Conservation (phyloP, 2,888 invertebrate species). For the Synergus gifuensis region DNA sequence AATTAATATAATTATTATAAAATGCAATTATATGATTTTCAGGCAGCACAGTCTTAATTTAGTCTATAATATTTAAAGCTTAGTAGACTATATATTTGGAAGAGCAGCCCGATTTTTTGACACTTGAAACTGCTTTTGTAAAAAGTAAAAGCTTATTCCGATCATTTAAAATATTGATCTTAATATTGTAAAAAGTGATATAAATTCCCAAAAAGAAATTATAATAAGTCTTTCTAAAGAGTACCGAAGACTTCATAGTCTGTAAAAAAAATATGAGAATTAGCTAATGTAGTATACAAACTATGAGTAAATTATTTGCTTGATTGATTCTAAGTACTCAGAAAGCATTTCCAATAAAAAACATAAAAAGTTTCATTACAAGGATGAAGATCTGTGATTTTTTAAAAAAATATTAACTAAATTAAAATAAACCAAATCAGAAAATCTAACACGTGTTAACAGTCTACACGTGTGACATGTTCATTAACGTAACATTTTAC, state of each 20-base stretch:
- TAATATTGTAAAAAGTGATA: background rate
- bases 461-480: slow-evolving; percentile 57
- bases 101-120: slow-evolving; percentile 33
- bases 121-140: background rate
- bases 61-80: background rate
- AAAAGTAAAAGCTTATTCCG: background rate
- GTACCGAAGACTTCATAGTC: background rate
- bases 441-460: slow-evolving; percentile 42
- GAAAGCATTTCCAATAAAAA: slow-evolving; percentile 15
- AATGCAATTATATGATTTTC: background rate
- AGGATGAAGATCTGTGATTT: slow-evolving; percentile 13
- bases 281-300: background rate
- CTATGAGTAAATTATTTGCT: background rate
- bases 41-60: slow-evolving; percentile 34
- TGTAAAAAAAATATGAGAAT: slow-evolving; percentile 9
- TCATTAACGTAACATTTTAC: slow-evolving; percentile 6
- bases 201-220: background rate
- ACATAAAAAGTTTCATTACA: slow-evolving; percentile 12
- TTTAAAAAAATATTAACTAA: slow-evolving; percentile 31
- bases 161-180: background rate
- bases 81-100: background rate
- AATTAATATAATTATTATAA: background rate
- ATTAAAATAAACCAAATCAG: background rate
- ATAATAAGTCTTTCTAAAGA: background rate
- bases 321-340: slow-evolving; percentile 15